phyloP scores from a whole-genome alignment of 2,797 vertebrate genomes.

The Naso thynnoides region DNA sequence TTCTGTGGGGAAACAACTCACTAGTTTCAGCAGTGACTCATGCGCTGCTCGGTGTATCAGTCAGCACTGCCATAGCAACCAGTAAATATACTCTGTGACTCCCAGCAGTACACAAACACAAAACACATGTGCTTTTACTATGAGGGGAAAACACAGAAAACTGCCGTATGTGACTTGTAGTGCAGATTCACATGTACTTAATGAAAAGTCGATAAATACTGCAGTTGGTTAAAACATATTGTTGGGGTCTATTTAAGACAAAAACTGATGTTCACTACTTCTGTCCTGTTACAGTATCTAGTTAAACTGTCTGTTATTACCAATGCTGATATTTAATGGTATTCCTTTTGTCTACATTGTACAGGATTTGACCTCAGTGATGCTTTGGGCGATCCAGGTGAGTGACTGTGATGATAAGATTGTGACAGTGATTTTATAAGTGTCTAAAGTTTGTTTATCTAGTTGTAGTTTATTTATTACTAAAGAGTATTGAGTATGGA shows the following conservation, averaged over 20 bases:
- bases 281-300: background rate
- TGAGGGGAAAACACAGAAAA: background rate
- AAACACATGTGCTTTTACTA: slow-evolving; percentile 17
- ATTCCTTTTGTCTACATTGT: background rate
- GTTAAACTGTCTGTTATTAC: no score
- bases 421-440: background rate
- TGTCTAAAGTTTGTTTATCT: background rate
- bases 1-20: background rate
- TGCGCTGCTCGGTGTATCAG: background rate
- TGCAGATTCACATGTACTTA: background rate
- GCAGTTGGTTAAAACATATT: no score
- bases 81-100: slow-evolving; percentile 11
- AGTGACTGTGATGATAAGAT: slow-evolving; percentile 19
- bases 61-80: slow-evolving; percentile 30
- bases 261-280: no score
- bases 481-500: background rate
- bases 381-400: background rate
- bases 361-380: slow-evolving; percentile 17
- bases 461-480: background rate
- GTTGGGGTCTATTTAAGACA: no score
- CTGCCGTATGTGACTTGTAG: background rate
- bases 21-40: slow-evolving; percentile 29
- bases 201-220: background rate
- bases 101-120: background rate
- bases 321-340: slow-evolving; percentile 3